Conservation (phyloP, 2,797 vertebrate genomes). For the Sebastes diploproa region DNA sequence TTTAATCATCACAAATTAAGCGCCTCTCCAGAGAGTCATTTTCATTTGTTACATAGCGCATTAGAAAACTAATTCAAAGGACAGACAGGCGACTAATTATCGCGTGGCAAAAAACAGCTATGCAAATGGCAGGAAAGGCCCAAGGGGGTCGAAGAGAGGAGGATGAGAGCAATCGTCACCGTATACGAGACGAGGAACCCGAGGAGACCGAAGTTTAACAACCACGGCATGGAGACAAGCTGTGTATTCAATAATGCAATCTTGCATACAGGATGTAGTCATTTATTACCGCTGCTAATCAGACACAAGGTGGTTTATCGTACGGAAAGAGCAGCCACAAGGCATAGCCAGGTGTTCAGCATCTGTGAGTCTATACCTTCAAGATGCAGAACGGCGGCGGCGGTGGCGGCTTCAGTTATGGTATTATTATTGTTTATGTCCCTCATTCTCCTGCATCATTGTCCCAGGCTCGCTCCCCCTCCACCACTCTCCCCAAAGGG, state of each 20-base stretch:
- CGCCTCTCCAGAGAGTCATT: slow-evolving; percentile 12
- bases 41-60: slow-evolving; percentile 20
- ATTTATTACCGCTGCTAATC: slow-evolving; percentile 36
- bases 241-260: slow-evolving; percentile 52
- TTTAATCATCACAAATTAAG: slow-evolving; percentile 39
- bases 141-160: not conserved
- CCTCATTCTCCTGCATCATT: not conserved
- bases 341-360: slow-evolving; percentile 43
- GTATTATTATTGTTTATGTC: slow-evolving; percentile 1
- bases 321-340: slow-evolving; percentile 5
- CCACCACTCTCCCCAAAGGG: not conserved
- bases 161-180: slow-evolving; percentile 24
- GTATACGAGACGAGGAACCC: slow-evolving; percentile 7
- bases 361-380: slow-evolving; percentile 21
- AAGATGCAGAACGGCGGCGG: not conserved
- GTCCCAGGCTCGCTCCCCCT: not conserved
- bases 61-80: slow-evolving; percentile 35
- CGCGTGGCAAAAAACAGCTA: slow-evolving; percentile 37
- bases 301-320: slow-evolving; percentile 21
- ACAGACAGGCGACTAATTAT: slow-evolving; percentile 48
- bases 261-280: slow-evolving; percentile 27
- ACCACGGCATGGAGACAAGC: slow-evolving; percentile 19
- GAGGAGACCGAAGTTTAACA: slow-evolving; percentile 36
- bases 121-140: slow-evolving; percentile 43
- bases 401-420: not conserved